Conservation (phyloP, 2,797 vertebrate genomes). For the Sarcoramphus papa region DNA sequence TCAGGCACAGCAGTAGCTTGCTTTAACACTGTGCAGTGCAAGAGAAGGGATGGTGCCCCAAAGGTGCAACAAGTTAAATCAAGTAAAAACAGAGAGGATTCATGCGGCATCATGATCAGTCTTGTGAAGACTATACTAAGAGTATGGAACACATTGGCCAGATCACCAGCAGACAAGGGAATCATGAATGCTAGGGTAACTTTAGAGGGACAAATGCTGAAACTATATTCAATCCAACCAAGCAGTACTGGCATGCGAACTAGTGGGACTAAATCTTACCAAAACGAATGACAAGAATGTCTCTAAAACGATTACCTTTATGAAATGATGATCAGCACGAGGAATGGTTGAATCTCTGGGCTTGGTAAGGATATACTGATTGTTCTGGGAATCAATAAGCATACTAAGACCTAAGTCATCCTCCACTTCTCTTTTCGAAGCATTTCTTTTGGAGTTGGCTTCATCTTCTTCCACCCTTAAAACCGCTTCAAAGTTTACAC, state of each 20-base stretch:
- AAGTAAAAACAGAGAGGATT: not conserved
- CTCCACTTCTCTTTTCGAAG: slow-evolving; percentile 82
- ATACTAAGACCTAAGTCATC: slow-evolving; percentile 93
- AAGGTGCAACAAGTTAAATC: not conserved
- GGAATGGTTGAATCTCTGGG: slow-evolving; percentile 95
- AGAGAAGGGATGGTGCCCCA: not conserved
- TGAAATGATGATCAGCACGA: slow-evolving; percentile 93
- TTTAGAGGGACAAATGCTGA: not conserved
- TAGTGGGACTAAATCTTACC: not conserved
- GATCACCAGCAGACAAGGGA: not conserved
- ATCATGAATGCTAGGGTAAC: not conserved
- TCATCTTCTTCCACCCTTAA: slow-evolving; percentile 93
- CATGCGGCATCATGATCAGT: accelerated
- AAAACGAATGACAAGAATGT: not conserved
- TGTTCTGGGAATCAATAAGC: slow-evolving; percentile 98
- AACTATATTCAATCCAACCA: not conserved
- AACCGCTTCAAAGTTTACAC: slow-evolving; percentile 95
- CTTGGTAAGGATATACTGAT: slow-evolving; percentile 96
- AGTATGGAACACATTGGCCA: not conserved
- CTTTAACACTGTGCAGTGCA: not conserved
- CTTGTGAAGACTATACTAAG: not conserved
- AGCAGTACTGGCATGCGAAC: not conserved
- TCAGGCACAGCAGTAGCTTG: not conserved
- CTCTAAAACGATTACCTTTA: slow-evolving; percentile 78
- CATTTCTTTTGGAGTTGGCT: slow-evolving; percentile 84